Evolutionary conservation across 2,113 vertebrate genomes (phyloP).

Genomic region (Ammodytes marinus): DNA sequence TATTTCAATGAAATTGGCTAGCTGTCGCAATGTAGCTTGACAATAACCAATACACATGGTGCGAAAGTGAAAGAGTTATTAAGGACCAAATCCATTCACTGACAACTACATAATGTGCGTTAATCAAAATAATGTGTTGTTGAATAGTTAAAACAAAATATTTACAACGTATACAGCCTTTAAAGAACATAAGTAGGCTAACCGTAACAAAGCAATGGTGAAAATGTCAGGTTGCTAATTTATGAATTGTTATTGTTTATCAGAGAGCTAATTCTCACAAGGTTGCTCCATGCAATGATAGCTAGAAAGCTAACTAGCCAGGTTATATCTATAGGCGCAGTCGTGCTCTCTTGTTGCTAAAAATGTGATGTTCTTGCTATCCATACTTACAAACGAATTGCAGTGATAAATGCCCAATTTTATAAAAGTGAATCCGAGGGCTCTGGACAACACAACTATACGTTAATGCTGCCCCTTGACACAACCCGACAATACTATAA

Average conservation of each 20-base stretch:
- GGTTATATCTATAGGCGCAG: background rate
- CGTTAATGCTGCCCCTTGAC: background rate
- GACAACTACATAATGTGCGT: background rate
- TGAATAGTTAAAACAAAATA: background rate
- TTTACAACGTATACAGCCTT: background rate
- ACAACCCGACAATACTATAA: constrained; percentile 17
- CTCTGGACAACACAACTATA: constrained; percentile 26
- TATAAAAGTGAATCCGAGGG: constrained; percentile 19
- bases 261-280: background rate
- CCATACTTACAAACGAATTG: background rate
- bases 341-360: background rate
- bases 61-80: background rate
- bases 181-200: background rate
- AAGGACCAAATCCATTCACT: background rate
- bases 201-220: background rate
- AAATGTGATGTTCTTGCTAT: background rate
- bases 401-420: background rate
- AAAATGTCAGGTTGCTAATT: background rate
- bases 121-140: background rate
- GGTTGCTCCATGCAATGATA: background rate
- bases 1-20: background rate
- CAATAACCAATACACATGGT: background rate
- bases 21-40: background rate
- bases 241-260: background rate
- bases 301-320: background rate